These are phyloP conservation scores for Diploptera punctata DNA, from an alignment of 2,888 invertebrate species.

Conservation along the genomic window DNA sequence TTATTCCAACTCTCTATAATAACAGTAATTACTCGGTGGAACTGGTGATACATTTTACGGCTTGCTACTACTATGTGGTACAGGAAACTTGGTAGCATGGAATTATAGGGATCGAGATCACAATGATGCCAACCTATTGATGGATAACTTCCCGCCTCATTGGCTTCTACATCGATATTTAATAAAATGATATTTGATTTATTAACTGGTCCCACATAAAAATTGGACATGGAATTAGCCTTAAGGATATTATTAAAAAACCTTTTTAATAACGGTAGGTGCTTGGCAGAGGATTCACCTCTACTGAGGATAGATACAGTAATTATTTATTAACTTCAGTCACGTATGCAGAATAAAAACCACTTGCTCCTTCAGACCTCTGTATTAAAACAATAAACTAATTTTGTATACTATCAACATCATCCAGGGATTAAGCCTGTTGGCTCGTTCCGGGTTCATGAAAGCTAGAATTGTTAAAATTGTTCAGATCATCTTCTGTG, in stretches of 20 bases:
- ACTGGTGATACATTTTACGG: background rate
- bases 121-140: background rate
- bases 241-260: background rate
- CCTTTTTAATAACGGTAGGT: background rate
- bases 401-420: too few relatives aligned
- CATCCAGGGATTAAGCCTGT: too few relatives aligned
- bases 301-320: too few relatives aligned
- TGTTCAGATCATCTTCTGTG: too few relatives aligned
- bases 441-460: too few relatives aligned
- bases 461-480: too few relatives aligned
- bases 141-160: background rate
- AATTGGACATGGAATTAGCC: background rate
- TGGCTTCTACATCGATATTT: background rate
- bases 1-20: too few relatives aligned
- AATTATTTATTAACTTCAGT: too few relatives aligned
- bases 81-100: background rate
- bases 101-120: background rate
- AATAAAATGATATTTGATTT: constrained; percentile 2
- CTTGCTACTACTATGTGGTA: background rate
- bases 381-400: too few relatives aligned
- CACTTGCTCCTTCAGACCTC: too few relatives aligned
- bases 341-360: too few relatives aligned
- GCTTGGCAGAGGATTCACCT: background rate
- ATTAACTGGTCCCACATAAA: background rate
- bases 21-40: too few relatives aligned